Conservation (phyloP, 2,797 vertebrate genomes). For the Girardinus metallicus region DNA sequence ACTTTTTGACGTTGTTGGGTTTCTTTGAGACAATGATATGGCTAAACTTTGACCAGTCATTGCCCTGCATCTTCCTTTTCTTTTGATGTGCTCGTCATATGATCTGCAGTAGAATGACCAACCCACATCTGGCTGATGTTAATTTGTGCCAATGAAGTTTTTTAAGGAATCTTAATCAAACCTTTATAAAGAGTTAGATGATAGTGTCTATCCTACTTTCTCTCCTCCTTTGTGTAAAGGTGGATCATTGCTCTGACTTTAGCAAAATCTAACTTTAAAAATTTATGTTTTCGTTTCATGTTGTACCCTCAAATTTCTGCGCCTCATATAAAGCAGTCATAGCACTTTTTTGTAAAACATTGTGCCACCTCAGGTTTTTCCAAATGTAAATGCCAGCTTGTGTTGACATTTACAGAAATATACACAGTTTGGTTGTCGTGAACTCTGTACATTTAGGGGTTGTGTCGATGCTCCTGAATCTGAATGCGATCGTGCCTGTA, state of each 20-base stretch:
- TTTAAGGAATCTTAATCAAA: not conserved
- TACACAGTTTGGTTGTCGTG: not conserved
- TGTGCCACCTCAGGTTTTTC: not conserved
- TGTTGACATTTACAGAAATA: not conserved
- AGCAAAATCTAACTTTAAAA: not conserved
- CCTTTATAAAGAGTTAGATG: not conserved
- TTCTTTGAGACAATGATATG: not conserved
- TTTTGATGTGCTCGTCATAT: not conserved
- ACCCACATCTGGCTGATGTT: not conserved
- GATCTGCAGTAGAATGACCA: not conserved
- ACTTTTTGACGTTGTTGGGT: not conserved
- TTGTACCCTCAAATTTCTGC: conserved; percentile 8
- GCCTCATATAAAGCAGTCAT: conserved; percentile 1
- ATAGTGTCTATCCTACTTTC: not conserved
- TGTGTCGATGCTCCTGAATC: not conserved
- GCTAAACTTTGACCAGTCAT: not conserved
- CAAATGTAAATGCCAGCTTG: not conserved
- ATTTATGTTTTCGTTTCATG: not conserved
- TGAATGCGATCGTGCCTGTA: not conserved
- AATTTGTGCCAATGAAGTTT: not conserved
- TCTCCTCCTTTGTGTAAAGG: not conserved
- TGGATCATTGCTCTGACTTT: not conserved
- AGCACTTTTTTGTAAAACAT: not conserved
- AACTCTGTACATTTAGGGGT: not conserved
- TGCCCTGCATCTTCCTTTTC: not conserved